Conservation (phyloP, 2,797 vertebrate species). For the Galaxias olidus region DNA sequence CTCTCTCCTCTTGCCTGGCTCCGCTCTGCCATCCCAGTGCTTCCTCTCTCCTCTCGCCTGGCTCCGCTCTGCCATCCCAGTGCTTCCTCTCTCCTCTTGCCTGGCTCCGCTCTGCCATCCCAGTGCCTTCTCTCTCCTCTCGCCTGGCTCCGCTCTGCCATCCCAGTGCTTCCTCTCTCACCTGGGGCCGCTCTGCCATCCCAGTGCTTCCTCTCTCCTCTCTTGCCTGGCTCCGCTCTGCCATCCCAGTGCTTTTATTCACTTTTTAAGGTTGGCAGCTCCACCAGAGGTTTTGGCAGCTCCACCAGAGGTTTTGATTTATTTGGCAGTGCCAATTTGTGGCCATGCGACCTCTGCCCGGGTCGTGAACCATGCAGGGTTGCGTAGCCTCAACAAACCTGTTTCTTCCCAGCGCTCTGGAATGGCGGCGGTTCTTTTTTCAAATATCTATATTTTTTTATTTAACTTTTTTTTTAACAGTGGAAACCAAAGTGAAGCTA, state of each 20-base stretch:
- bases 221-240: conserved; percentile 1
- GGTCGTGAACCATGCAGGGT: not conserved
- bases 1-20: too few relatives aligned
- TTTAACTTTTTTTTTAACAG: too few relatives aligned
- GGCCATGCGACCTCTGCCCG: not conserved
- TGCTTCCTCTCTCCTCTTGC: not conserved
- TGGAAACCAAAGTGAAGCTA: too few relatives aligned
- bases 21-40: too few relatives aligned
- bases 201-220: too few relatives aligned
- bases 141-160: too few relatives aligned
- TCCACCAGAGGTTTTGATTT: conserved; percentile 17
- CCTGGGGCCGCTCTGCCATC: too few relatives aligned
- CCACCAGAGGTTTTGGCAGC: conserved; percentile 16
- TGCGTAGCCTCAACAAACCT: not conserved
- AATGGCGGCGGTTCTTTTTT: not conserved
- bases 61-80: not conserved
- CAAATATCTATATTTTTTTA: too few relatives aligned
- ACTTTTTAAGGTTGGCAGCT: conserved; percentile 14
- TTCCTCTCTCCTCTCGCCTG: conserved; percentile 3
- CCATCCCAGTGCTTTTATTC: not conserved
- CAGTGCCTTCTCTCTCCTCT: too few relatives aligned
- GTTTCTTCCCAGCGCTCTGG: not conserved
- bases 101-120: too few relatives aligned
- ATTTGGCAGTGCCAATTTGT: conserved; percentile 7
- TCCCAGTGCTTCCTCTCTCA: too few relatives aligned